Evolutionary conservation across 2,113 vertebrate genomes (phyloP).

Genomic region (Callipepla californica): DNA sequence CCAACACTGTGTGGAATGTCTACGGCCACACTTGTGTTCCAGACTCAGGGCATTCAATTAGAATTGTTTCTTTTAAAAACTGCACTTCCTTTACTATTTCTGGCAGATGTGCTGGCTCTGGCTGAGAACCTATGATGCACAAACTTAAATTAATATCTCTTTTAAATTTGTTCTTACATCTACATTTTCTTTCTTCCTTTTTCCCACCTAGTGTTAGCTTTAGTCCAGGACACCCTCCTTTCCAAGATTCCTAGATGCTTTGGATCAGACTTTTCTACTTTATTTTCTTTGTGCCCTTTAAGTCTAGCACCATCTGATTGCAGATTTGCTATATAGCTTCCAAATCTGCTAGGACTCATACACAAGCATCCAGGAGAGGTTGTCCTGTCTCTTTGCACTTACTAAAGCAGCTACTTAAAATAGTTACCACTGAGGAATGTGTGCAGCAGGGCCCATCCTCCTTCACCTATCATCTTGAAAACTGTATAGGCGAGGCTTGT

Average conservation of each 20-base stretch:
- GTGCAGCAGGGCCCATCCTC: background rate
- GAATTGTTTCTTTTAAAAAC: background rate
- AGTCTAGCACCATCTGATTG: background rate
- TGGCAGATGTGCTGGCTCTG: background rate
- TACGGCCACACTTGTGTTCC: background rate
- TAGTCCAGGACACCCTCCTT: background rate
- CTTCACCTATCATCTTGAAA: background rate
- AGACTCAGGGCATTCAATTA: background rate
- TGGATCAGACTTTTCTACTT: background rate
- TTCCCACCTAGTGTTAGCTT: rapidly evolving
- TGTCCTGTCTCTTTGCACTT: background rate
- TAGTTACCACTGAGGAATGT: background rate
- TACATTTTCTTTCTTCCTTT: rapidly evolving
- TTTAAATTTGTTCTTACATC: background rate
- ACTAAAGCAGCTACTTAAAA: background rate
- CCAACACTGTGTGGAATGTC: background rate
- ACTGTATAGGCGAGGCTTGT: background rate
- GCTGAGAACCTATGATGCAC: background rate
- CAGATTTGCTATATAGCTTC: background rate
- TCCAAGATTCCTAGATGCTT: background rate
- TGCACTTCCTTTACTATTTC: background rate
- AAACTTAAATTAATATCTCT: background rate
- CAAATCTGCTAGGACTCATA: background rate
- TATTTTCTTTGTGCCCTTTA: background rate
- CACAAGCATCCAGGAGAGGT: background rate